Evolutionary conservation across 2,888 invertebrate species (phyloP), one percentile per base, ranked within the genome.

Genomic region (Celastrina argiolus): DNA sequence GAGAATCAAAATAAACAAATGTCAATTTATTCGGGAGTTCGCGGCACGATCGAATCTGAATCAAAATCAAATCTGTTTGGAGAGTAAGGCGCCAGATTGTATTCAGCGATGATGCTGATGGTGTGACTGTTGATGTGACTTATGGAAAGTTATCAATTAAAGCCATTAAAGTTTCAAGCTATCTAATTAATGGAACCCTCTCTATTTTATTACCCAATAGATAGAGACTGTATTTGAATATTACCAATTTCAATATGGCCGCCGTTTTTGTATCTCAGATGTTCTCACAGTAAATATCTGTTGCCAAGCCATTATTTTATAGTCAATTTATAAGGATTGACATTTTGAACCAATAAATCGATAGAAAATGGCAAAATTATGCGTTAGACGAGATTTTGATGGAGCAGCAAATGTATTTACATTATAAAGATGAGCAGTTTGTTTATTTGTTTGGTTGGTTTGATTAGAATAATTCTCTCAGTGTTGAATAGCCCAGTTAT

Each of bases 71-170:
- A n/a, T n/a, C n/a, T n/a, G n/a, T n/a, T n/a, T n/a, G n/a, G n/a
- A n/a, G n/a, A n/a, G n/a, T n/a, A n/a, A n/a, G n/a, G n/a, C n/a
- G n/a, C n/a, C n/a, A 31, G 2, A 31, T 28, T 3, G 2, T 31
- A 5, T 31, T 4, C 31, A 5, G 1, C 10, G 3, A 0, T 45
- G 3, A 22, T 45, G 12, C 1, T 10, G 4, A 0, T 45, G 18
- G 3, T 22, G 2, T 22, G 18, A 45, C 18, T 18, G 18, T 45
- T 45, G 18, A 51, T 12, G 51, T 51, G 51, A 26, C 26, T 51
- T 51, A 51, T 51, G 51, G 14, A 51, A 51, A 51, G 51, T 22
- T 22, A 51, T 51, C 51, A 51, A 51, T 51, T 51, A 26, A 51
- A 51, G 22, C 22, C 22, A 51, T 22, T 14, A 14, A 26, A 4